A percentile compares a stretch with the other conserved stretches of the same genome.
These are phyloP conservation scores for Rhamnusium bicolor DNA, from an alignment of 2,888 invertebrate species.

Conservation along the genomic window DNA sequence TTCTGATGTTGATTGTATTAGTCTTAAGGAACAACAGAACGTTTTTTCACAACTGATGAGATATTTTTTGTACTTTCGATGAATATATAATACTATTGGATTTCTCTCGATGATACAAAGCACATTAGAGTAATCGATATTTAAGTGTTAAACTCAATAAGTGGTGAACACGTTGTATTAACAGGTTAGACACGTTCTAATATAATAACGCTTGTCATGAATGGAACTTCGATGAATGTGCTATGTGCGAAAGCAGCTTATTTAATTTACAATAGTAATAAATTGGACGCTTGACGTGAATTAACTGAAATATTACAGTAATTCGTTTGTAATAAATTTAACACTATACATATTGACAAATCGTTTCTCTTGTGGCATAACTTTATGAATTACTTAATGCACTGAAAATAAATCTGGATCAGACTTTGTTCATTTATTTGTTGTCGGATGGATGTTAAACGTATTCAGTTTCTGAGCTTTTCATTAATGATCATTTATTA, in stretches of 20 bases:
- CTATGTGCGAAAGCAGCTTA: background rate
- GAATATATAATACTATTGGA: too few species aligned
- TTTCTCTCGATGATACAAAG: too few species aligned
- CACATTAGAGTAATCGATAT: conserved; percentile 2
- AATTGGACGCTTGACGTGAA: conserved; percentile 20
- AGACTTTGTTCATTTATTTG: conserved; percentile 20
- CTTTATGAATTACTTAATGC: conserved; percentile 12
- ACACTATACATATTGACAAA: conserved; percentile 9
- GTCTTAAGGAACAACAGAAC: too few species aligned
- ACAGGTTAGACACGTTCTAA: conserved; percentile 21
- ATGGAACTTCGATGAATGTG: conserved; percentile 19
- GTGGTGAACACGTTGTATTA: background rate
- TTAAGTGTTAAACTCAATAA: conserved; percentile 14
- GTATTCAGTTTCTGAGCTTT: conserved; percentile 22
- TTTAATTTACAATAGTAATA: conserved; percentile 24
- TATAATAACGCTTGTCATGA: conserved; percentile 17
- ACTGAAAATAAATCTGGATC: conserved; percentile 15
- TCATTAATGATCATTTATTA: conserved; percentile 22
- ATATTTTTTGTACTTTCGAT: too few species aligned
- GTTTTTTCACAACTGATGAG: too few species aligned
- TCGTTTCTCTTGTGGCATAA: background rate
- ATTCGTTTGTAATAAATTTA: conserved; percentile 4
- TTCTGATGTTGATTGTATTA: too few species aligned
- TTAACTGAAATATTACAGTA: conserved; percentile 21
- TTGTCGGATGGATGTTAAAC: conserved; percentile 14